Percentiles rank a stretch among this genome's conserved stretches.
Evolutionary conservation across 1,140 invertebrate species (phyloP).

Genomic region (Chionoecetes opilio): DNA sequence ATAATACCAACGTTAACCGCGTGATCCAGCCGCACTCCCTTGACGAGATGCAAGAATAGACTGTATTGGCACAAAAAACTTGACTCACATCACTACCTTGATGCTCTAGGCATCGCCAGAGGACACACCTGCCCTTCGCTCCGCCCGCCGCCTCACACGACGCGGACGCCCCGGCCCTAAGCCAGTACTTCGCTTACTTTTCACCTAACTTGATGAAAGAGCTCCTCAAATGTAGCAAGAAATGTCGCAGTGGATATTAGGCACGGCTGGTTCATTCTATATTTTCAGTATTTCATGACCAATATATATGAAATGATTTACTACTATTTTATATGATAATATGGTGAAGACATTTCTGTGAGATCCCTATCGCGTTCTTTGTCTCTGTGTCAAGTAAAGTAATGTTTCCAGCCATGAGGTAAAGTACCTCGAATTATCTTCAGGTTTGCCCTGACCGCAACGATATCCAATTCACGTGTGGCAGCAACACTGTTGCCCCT

Average conservation of each 20-base stretch:
- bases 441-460: background rate
- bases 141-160: background rate
- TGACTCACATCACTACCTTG: slow-evolving; percentile 5
- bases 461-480: background rate
- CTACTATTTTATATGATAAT: no score
- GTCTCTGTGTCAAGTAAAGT: background rate
- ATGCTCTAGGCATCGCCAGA: background rate
- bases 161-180: background rate
- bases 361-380: background rate
- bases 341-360: background rate
- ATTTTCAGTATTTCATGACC: background rate
- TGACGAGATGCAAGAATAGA: slow-evolving; percentile 4
- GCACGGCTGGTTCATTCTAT: background rate
- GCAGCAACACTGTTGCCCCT: background rate
- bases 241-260: background rate
- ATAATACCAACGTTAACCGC: background rate
- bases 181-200: background rate
- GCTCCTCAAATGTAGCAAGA: background rate
- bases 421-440: background rate
- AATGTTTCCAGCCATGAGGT: slow-evolving; percentile 16
- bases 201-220: background rate
- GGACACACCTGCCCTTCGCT: background rate
- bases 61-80: background rate
- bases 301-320: background rate
- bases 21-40: background rate